These are phyloP conservation scores for Brevimyrus niger DNA, from an alignment of 2,113 vertebrate genomes.

Conservation along the genomic window DNA sequence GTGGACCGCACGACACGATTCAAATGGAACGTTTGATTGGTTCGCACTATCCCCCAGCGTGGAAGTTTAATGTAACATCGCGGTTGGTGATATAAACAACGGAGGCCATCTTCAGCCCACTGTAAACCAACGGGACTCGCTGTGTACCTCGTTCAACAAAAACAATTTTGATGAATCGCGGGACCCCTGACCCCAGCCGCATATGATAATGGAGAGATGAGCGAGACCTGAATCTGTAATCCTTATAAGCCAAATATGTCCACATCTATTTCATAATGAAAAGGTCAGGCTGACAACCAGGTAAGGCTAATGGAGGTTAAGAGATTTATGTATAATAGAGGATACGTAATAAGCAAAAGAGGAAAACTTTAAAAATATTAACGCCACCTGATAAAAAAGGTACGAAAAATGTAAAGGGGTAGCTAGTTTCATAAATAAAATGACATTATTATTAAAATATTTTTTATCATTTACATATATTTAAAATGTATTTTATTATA, in stretches of 20 bases:
- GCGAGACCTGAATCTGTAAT: conserved; percentile 64
- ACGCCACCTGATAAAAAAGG: neutral
- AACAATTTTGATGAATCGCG: conserved; percentile 91
- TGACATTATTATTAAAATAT: neutral
- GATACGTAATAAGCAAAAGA: neutral
- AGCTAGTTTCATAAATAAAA: neutral
- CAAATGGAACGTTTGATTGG: conserved; percentile 62
- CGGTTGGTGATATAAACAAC: conserved; percentile 77
- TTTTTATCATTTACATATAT: neutral
- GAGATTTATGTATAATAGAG: neutral
- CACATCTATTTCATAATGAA: conserved; percentile 66
- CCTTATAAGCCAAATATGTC: conserved; percentile 59
- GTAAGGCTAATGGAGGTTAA: neutral
- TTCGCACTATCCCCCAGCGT: conserved; percentile 55
- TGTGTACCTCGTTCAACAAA: conserved; percentile 80
- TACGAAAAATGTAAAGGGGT: neutral
- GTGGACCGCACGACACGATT: conserved; percentile 42
- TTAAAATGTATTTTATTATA: neutral
- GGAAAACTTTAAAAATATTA: neutral
- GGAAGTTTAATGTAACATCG: conserved; percentile 68
- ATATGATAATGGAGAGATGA: conserved; percentile 72
- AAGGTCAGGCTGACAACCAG: neutral
- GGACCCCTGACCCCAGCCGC: conserved; percentile 66
- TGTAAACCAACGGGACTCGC: conserved; percentile 78
- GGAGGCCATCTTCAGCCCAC: conserved; percentile 65